Conservation (phyloP, 2,113 vertebrate genomes). For the Oryzias melastigma region DNA sequence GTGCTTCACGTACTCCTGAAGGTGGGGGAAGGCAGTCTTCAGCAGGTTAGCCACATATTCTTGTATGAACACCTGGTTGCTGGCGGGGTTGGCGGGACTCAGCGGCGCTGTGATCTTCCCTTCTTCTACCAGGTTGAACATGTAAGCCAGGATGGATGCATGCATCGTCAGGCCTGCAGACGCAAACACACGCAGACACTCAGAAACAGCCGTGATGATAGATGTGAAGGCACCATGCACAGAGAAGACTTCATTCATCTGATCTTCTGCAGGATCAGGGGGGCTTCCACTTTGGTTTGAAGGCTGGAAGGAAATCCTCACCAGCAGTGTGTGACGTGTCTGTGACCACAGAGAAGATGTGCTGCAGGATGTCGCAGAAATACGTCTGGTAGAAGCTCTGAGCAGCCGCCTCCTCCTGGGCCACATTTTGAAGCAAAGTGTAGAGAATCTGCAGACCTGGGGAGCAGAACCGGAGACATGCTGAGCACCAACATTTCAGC, state of each 20-base stretch:
- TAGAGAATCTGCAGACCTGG: slow-evolving; percentile 96
- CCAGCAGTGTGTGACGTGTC: slow-evolving; percentile 98
- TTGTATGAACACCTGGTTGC: slow-evolving; percentile 96
- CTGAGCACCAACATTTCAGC: no score
- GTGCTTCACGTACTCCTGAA: slow-evolving; percentile 90
- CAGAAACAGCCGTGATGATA: no score
- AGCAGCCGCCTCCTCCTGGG: slow-evolving; percentile 94
- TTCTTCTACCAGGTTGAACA: slow-evolving; percentile 99
- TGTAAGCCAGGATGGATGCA: slow-evolving; percentile 97
- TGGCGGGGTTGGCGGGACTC: slow-evolving; percentile 86
- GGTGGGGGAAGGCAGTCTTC: slow-evolving; percentile 96
- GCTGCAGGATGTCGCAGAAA: slow-evolving; percentile 97
- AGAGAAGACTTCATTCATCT: no score
- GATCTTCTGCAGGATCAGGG: no score
- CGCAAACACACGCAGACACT: neutral
- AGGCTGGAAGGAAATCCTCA: slow-evolving; percentile 47
- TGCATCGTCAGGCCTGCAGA: slow-evolving; percentile 94
- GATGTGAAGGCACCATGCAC: neutral
- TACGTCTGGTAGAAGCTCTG: slow-evolving; percentile 99
- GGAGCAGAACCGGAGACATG: neutral
- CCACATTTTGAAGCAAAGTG: slow-evolving; percentile 95
- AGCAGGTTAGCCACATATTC: slow-evolving; percentile 98
- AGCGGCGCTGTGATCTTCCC: slow-evolving; percentile 91
- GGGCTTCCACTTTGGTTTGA: no score
- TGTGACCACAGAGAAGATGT: slow-evolving; percentile 98